Conservation (phyloP, 1,140 invertebrate species). For the Elymnias hypermnestra region DNA sequence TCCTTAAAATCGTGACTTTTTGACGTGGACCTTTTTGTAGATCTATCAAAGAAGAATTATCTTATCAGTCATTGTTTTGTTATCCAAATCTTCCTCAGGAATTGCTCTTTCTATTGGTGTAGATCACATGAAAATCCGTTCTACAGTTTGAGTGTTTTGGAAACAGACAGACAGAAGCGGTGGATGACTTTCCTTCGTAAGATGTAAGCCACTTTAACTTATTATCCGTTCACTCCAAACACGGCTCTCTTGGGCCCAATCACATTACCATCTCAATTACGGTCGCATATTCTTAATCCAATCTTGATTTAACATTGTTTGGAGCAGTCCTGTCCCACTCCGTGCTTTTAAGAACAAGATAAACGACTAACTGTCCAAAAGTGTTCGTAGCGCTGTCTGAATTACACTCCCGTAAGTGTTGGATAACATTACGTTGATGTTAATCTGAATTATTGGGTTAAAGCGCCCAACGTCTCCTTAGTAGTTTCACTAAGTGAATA, state of each 20-base stretch:
- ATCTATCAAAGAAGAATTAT: no score
- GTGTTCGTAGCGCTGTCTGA: conserved; percentile 17
- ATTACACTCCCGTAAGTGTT: conserved; percentile 13
- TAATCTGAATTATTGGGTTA: conserved; percentile 5
- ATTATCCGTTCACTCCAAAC: background rate
- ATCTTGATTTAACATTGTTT: conserved; percentile 25
- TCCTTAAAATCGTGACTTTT: no score
- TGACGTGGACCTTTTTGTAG: no score
- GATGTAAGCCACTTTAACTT: background rate
- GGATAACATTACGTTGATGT: conserved; percentile 7
- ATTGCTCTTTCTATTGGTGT: no score
- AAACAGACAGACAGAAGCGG: no score
- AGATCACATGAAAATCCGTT: no score
- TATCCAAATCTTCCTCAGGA: no score
- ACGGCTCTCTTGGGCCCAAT: conserved; percentile 16
- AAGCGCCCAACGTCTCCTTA: background rate
- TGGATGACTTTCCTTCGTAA: no score
- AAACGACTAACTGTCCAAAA: conserved; percentile 27
- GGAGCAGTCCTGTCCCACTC: conserved; percentile 19
- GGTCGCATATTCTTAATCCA: conserved; percentile 22
- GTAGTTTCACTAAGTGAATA: background rate
- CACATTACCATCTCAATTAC: conserved; percentile 29
- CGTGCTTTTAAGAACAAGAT: conserved; percentile 27
- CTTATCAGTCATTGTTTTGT: no score
- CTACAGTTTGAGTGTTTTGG: no score